These are phyloP conservation scores for Malurus melanocephalus DNA, from an alignment of 2,113 vertebrate genomes.

Conservation along the genomic window DNA sequence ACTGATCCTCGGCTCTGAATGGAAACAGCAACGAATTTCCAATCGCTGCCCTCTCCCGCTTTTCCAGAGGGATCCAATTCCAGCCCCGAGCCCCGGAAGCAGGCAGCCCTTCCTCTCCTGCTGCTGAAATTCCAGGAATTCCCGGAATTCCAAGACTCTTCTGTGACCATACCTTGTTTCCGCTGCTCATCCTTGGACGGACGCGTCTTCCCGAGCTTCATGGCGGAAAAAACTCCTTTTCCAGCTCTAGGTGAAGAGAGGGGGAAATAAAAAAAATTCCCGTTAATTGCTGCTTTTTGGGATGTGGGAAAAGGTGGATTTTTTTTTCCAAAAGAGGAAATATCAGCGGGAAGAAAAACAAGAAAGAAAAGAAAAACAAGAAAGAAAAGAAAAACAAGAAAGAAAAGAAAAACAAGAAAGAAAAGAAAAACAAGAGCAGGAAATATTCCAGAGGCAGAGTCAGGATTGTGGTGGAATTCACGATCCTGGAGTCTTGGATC, in stretches of 20 bases:
- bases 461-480: fast-evolving
- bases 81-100: background rate
- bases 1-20: background rate
- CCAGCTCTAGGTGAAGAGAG: conserved; percentile 73
- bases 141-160: fast-evolving
- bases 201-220: conserved; percentile 87
- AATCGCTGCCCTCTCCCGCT: fast-evolving
- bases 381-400: too few relatives aligned
- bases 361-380: too few relatives aligned
- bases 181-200: conserved; percentile 80
- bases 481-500: background rate
- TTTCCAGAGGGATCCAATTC: background rate
- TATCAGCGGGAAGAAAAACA: background rate
- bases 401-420: too few relatives aligned
- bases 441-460: background rate
- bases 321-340: background rate
- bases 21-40: background rate
- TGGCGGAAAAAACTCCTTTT: conserved; percentile 88
- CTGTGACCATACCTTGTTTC: conserved; percentile 70
- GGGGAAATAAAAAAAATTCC: background rate
- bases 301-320: background rate
- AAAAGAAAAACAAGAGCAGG: background rate
- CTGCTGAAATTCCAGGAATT: background rate
- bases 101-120: background rate
- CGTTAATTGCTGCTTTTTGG: fast-evolving